Evolutionary conservation across 2,113 vertebrate genomes (phyloP).

Genomic region (Rhinopomastus cyanomelas): DNA sequence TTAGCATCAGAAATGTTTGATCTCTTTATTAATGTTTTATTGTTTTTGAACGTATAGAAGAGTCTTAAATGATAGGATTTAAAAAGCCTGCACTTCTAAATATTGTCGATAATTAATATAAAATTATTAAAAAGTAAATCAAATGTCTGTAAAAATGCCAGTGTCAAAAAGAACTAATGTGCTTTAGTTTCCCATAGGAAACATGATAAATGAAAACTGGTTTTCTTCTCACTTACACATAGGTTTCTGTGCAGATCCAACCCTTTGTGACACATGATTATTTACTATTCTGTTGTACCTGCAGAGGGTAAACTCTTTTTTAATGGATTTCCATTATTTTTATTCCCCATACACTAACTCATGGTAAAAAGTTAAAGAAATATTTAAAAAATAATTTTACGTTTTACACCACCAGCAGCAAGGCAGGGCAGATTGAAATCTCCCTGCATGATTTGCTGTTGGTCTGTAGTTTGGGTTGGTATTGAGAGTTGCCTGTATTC

Average conservation of each 20-base stretch:
- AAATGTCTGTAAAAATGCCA: conserved; percentile 38
- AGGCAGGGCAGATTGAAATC: not conserved
- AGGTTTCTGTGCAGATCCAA: conserved; percentile 5
- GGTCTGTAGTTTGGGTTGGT: not conserved
- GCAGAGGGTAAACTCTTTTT: conserved; percentile 49
- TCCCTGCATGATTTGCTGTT: not conserved
- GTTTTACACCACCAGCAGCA: not conserved
- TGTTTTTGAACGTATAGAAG: not conserved
- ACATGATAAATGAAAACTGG: not conserved
- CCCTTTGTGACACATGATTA: conserved; percentile 40
- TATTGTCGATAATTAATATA: conserved; percentile 2
- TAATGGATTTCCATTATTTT: conserved; percentile 35
- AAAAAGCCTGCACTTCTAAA: not conserved
- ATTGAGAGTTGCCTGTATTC: no score
- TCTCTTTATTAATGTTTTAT: not conserved
- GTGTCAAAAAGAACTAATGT: not conserved
- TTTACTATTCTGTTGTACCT: not conserved
- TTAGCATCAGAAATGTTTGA: not conserved
- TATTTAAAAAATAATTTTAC: conserved; percentile 40
- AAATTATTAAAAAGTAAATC: conserved; percentile 47
- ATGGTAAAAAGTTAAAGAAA: conserved; percentile 44
- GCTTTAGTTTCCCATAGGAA: conserved; percentile 47
- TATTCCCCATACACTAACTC: conserved; percentile 29
- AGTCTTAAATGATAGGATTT: conserved; percentile 40
- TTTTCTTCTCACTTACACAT: conserved; percentile 26